Conservation (phyloP, 2,797 vertebrate genomes). For the Phylloscopus collybita region DNA sequence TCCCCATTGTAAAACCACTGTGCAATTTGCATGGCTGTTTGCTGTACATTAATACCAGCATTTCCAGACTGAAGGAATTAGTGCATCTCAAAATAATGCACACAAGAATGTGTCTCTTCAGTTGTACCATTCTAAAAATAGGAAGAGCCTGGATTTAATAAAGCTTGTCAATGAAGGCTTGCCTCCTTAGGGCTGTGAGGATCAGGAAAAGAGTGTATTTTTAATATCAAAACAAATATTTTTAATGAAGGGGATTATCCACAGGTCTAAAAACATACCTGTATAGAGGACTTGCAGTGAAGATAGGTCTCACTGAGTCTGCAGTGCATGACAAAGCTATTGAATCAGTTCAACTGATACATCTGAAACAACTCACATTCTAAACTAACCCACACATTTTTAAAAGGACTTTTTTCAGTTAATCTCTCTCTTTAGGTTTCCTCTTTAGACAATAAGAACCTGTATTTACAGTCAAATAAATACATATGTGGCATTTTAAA, state of each 20-base stretch:
- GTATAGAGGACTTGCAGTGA: background rate
- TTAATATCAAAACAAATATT: background rate
- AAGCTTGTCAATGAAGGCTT: slow-evolving; percentile 19
- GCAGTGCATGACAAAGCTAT: background rate
- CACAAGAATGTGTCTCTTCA: background rate
- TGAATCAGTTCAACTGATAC: background rate
- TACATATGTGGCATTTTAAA: background rate
- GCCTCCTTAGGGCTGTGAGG: background rate
- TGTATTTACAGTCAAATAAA: background rate
- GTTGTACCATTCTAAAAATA: background rate
- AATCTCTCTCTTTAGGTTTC: background rate
- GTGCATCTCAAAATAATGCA: background rate
- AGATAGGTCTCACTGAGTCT: background rate
- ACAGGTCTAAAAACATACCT: background rate
- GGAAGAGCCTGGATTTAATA: slow-evolving; percentile 22
- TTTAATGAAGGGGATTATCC: background rate
- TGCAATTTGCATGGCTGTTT: background rate
- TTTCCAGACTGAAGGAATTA: slow-evolving; percentile 7
- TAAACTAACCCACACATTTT: background rate
- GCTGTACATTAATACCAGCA: background rate
- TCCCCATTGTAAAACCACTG: background rate
- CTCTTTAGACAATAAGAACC: background rate
- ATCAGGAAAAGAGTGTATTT: background rate
- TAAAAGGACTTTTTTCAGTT: background rate
- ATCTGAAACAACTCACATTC: background rate